These are phyloP conservation scores for Tribolium madens DNA, from an alignment of 1,140 invertebrate species.

Conservation along the genomic window DNA sequence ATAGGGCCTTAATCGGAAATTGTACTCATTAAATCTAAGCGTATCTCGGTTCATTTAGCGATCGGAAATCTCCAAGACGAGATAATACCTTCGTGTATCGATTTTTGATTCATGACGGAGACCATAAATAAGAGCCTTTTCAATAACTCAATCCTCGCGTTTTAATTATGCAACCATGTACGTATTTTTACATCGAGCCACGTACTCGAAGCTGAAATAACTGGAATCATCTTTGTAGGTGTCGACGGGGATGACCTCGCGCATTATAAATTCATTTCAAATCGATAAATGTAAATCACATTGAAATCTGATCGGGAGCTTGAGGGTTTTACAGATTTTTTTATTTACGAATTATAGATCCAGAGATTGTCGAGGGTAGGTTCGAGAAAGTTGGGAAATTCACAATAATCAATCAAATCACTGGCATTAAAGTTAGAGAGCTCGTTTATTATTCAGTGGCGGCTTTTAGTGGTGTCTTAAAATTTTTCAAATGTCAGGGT, in stretches of 20 bases:
- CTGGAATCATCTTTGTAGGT: neutral
- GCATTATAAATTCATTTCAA: constrained; percentile 13
- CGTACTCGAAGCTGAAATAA: constrained; percentile 12
- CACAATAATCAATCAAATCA: constrained; percentile 24
- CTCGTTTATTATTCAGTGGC: constrained; percentile 15
- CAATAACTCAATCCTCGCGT: constrained; percentile 9
- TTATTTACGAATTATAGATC: neutral
- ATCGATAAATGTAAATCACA: constrained; percentile 26
- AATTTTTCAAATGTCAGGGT: constrained; percentile 33
- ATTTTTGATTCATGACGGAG: constrained; percentile 1
- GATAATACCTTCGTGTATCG: constrained; percentile 4
- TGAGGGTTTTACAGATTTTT: constrained; percentile 1
- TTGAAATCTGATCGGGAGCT: neutral
- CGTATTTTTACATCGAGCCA: constrained; percentile 14
- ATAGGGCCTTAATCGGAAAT: constrained; percentile 57
- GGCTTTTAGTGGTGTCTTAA: neutral
- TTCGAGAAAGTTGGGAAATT: neutral
- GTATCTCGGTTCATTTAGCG: constrained; percentile 40
- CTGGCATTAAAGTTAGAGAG: constrained; percentile 13
- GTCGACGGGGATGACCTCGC: constrained; percentile 13
- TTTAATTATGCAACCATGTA: constrained; percentile 34
- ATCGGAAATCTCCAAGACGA: constrained; percentile 10
- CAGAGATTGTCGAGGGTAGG: neutral
- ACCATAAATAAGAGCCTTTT: neutral
- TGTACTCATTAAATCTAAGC: constrained; percentile 58